These are phyloP conservation scores for Columba livia DNA, from an alignment of 2,113 vertebrate species.

Conservation along the genomic window DNA sequence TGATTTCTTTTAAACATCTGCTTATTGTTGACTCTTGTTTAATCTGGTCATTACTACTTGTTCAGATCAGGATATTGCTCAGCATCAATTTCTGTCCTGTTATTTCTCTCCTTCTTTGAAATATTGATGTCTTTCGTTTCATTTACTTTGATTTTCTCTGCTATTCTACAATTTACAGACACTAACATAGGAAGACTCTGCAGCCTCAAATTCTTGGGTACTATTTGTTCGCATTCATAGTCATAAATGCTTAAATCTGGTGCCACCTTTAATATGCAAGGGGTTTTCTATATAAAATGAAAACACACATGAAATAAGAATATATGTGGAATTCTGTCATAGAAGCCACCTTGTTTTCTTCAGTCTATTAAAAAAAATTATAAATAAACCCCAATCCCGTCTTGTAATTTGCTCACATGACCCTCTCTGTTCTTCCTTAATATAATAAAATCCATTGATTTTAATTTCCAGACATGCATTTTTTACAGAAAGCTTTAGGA, in stretches of 20 bases:
- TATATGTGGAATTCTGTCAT: neutral
- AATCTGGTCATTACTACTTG: neutral
- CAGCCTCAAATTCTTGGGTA: neutral
- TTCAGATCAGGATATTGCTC: neutral
- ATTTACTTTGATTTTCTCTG: neutral
- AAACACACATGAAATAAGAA: neutral
- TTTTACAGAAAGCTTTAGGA: neutral
- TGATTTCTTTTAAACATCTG: neutral
- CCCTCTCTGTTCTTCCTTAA: neutral
- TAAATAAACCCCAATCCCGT: neutral
- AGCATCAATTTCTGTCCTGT: fast-evolving
- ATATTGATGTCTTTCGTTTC: neutral
- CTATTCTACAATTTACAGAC: neutral
- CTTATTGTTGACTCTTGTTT: neutral
- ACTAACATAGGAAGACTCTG: neutral
- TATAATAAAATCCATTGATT: neutral
- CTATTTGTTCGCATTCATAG: neutral
- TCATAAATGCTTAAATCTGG: neutral
- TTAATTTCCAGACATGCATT: neutral
- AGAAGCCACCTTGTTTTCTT: neutral
- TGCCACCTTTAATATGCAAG: neutral
- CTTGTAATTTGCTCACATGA: neutral
- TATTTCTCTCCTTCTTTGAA: neutral
- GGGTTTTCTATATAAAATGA: neutral
- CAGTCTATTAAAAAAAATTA: neutral